These are phyloP conservation scores for Cettia cetti DNA, from an alignment of 2,113 vertebrate genomes.

Conservation along the genomic window DNA sequence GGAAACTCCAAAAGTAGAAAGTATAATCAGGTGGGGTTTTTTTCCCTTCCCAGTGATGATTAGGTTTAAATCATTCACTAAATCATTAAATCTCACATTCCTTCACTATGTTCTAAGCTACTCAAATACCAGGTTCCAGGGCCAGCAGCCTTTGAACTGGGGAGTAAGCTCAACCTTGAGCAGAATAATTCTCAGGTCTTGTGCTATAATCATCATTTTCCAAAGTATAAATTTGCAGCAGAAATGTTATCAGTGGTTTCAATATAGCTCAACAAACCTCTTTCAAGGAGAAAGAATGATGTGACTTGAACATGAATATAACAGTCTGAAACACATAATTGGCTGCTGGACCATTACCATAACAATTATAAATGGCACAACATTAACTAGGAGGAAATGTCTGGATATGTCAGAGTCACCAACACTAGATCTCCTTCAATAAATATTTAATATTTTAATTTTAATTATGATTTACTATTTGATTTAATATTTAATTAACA, in stretches of 20 bases:
- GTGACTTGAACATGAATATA: background rate
- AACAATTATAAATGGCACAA: conserved; percentile 8
- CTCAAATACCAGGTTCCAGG: background rate
- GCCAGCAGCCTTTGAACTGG: background rate
- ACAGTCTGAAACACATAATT: background rate
- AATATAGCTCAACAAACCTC: background rate
- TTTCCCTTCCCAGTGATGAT: background rate
- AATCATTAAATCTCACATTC: background rate
- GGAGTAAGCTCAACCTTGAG: background rate
- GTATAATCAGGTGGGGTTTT: background rate
- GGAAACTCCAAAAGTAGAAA: background rate
- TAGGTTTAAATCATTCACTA: too few species aligned
- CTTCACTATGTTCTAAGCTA: background rate
- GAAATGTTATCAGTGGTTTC: background rate
- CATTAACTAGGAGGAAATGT: background rate
- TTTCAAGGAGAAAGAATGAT: background rate
- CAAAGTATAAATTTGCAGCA: background rate
- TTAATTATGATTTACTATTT: conserved; percentile 12
- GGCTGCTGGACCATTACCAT: background rate
- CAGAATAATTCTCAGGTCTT: background rate
- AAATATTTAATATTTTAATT: conserved; percentile 47
- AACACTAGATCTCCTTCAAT: background rate
- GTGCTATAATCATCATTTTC: background rate
- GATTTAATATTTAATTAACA: conserved; percentile 33
- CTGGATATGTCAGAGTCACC: background rate